Base-by-base conservation (phyloP, 37 sponge, comb jelly and placozoan genomes). In the Cliona cf. orientalis region DNA sequence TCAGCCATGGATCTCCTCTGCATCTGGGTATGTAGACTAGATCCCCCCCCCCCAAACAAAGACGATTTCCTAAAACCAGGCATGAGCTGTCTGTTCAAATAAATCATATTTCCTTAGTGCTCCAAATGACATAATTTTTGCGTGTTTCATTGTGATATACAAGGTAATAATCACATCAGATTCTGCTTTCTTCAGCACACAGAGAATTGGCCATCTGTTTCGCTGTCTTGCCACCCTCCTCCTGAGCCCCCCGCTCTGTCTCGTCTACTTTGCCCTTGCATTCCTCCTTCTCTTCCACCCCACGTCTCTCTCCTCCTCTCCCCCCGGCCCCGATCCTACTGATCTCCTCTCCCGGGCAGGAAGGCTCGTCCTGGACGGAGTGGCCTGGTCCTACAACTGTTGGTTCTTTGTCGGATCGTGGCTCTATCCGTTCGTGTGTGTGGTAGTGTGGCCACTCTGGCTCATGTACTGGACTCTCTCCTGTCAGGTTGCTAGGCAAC, bases 361-460 rank as follows among this genome's bases (percentile, higher is more conserved):
- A 31, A 55, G 29, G 12, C 28, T 75, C 53, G 44, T 36, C 38
- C 32, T 42, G 43, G 39, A 17, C 0, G 80, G 86, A 11, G 34
- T 79, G 39, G 79, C 71, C 0, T 45, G 23, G 23, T 17, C 82
- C 39, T 73, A 80, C 76, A 80, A 58, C 44, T 21, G 66, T 37
- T 87, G 78, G 75, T 58, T 44, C 6, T 42, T 87, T 41, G 32
- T 71, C 2, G 78, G 74, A 0, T 66, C 68, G 33, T 89, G 90
- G 85, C 43, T 79, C 42, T 84, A 43, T 56, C 42, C 60, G 46
- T 42, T 55, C 32, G 55, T 46, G 34, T 85, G 86, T 45, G 37
- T 70, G 80, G 80, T 39, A n/a, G 91, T 90, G 71, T 90, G 91
- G 81, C 86, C 86, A 22, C 59, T 78, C 35, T 91, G 87, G 86